A percentile compares a stretch with the other conserved stretches of the same genome.
phyloP scores from a whole-genome alignment of 2,888 invertebrate genomes.

The Limnephilus auricula region DNA sequence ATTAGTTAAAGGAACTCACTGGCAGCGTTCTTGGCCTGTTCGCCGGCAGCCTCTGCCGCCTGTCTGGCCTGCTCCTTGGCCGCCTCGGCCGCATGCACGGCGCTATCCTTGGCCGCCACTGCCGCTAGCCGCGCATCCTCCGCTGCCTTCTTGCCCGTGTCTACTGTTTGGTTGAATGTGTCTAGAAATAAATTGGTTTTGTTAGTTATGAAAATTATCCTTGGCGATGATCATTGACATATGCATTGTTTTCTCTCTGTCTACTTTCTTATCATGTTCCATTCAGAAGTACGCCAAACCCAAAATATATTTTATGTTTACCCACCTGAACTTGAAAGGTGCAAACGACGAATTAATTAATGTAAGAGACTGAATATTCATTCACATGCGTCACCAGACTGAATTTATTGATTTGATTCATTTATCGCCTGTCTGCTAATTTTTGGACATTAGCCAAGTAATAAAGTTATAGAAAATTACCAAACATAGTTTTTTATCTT shows the following conservation, averaged over 20 bases:
- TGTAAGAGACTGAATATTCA: background rate
- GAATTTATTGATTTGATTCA: background rate
- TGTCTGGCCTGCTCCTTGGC: slow-evolving; percentile 72
- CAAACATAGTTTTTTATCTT: background rate
- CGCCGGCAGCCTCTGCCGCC: slow-evolving; percentile 74
- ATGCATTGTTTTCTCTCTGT: too few relatives aligned
- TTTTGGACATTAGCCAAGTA: background rate
- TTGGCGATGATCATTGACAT: too few relatives aligned
- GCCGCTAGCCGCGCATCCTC: slow-evolving; percentile 72
- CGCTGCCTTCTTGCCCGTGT: slow-evolving; percentile 69
- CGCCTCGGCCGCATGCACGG: slow-evolving; percentile 70
- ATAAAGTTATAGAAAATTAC: background rate
- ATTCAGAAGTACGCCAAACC: background rate
- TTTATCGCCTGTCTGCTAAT: background rate
- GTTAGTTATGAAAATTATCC: background rate
- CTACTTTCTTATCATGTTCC: too few relatives aligned
- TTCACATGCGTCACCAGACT: background rate
- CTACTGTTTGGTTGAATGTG: slow-evolving; percentile 67
- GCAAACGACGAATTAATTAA: background rate
- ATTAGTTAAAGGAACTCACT: slow-evolving; percentile 53
- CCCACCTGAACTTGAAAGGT: background rate
- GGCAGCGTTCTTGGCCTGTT: slow-evolving; percentile 72
- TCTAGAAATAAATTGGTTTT: slow-evolving; percentile 69
- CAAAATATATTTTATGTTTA: background rate
- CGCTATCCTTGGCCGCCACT: slow-evolving; percentile 71